Percentiles rank a stretch among this genome's conserved stretches.
phyloP scores from a whole-genome alignment of 2,888 invertebrate species.

The Trichogramma dendrolimi region DNA sequence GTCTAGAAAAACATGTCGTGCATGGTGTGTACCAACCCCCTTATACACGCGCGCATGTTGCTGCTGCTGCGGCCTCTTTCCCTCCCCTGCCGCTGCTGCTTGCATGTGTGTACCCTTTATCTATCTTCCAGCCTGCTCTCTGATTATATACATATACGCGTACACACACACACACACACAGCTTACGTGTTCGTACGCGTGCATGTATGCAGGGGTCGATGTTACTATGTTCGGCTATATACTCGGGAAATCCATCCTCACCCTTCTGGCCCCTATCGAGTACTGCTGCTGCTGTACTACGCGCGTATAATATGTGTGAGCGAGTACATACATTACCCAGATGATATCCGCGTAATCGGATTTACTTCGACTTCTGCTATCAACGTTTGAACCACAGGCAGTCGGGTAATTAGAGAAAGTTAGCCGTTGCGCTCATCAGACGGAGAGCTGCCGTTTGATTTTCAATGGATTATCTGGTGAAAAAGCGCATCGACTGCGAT shows the following conservation, averaged over 20 bases:
- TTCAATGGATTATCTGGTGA: constrained; percentile 11
- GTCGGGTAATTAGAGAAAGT: constrained; percentile 46
- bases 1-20: constrained; percentile 55
- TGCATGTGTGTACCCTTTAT: constrained; percentile 21
- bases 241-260: too few relatives aligned
- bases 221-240: too few relatives aligned
- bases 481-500: constrained; percentile 2
- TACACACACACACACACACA: constrained; percentile 8
- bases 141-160: background rate
- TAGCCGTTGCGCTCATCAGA: constrained; percentile 1
- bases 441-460: constrained; percentile 6
- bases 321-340: constrained; percentile 49
- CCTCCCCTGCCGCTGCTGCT: constrained; percentile 22
- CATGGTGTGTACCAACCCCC: constrained; percentile 39
- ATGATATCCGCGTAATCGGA: constrained; percentile 52
- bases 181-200: too few relatives aligned
- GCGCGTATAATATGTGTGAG: constrained; percentile 24
- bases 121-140: constrained; percentile 22
- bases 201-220: too few relatives aligned
- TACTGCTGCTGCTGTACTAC: constrained; percentile 6
- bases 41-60: constrained; percentile 28
- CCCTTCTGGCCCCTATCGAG: too few relatives aligned
- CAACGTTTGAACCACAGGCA: constrained; percentile 46
- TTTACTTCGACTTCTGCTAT: constrained; percentile 52
- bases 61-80: constrained; percentile 32